phyloP scores from a whole-genome alignment of 2,797 vertebrate genomes.

The Gallirallus australis region DNA sequence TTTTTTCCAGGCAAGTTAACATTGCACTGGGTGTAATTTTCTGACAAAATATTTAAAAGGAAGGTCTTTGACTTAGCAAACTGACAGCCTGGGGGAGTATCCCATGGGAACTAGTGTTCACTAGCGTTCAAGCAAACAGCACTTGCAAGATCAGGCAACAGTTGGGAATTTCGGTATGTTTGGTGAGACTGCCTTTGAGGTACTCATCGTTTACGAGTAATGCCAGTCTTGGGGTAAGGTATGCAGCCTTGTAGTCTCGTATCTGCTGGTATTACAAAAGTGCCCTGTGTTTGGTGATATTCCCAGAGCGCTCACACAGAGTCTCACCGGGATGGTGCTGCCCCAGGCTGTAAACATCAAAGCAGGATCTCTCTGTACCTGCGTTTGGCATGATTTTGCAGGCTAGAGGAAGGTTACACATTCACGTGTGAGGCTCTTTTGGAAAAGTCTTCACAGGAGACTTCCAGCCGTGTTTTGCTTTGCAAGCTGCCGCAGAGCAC shows the following conservation, averaged over 20 bases:
- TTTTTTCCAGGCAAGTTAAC: neutral
- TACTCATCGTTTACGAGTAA: rapidly evolving
- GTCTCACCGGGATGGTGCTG: neutral
- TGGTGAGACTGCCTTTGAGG: neutral
- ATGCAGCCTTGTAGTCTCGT: neutral
- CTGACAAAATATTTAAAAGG: neutral
- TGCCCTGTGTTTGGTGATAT: neutral
- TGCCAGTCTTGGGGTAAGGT: neutral
- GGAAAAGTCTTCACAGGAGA: neutral
- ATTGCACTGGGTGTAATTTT: neutral
- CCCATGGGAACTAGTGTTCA: neutral
- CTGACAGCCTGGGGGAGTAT: neutral
- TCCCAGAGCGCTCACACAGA: neutral
- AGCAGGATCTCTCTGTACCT: neutral
- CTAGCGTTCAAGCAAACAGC: neutral
- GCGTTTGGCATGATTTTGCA: neutral
- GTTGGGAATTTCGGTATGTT: neutral
- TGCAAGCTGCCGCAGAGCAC: neutral
- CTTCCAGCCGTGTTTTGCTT: conserved; percentile 8
- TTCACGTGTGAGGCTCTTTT: neutral
- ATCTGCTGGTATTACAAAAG: neutral
- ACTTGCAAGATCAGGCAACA: neutral
- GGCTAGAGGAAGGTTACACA: neutral
- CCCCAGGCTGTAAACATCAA: neutral
- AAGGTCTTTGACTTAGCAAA: neutral